Base-by-base conservation (phyloP, 1,140 invertebrate genomes). In the Bombyx mandarina region DNA sequence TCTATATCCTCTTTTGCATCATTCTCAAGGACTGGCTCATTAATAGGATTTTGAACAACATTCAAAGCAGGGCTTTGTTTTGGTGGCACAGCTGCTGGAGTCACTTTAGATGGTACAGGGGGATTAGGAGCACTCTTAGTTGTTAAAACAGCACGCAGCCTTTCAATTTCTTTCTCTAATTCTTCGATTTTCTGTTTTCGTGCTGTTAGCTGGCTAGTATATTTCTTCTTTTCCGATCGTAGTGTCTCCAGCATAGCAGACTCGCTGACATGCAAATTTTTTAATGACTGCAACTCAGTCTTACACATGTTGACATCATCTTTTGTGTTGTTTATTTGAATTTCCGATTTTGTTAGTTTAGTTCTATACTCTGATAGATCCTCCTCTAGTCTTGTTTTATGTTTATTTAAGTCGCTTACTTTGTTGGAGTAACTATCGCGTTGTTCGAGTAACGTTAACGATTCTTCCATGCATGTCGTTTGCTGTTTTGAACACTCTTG, bases 1-100 rank as follows among this genome's bases (percentile, higher is more conserved):
- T 86, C 84, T 26, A 87, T 67, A 58, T 87, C 84, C 61, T 87
- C 82, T 49, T 82, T 85, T 46, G 82, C 84, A 84, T 84, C 75
- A 71, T 87, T 82, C 43, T 87, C 79, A 54, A 82, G 53, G 1
- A 74, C 75, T 51, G 81, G 82, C 54, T 85, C 81, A 62, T 85
- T 79, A 1, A 82, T 71, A 18, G 73, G 77, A 60, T 79, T 77
- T 42, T 81, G 63, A 18, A 18, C 12, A 9, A 60, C 69, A 65
- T 79, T 82, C 12, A 87, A 63, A 10, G 79, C 73, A 43, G 84
- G 67, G 48, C 82, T 87, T 10, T 78, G 62, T 62, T 83, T 87
- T 2, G 78, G 79, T 43, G 82, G 78, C 54, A 77, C 77, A 0
- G 77, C 76, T 8, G 81, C 84, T 42, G 84, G 84, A 3, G 84